phyloP scores from a whole-genome alignment of 1,140 invertebrate genomes.

The Drosophila miranda region DNA sequence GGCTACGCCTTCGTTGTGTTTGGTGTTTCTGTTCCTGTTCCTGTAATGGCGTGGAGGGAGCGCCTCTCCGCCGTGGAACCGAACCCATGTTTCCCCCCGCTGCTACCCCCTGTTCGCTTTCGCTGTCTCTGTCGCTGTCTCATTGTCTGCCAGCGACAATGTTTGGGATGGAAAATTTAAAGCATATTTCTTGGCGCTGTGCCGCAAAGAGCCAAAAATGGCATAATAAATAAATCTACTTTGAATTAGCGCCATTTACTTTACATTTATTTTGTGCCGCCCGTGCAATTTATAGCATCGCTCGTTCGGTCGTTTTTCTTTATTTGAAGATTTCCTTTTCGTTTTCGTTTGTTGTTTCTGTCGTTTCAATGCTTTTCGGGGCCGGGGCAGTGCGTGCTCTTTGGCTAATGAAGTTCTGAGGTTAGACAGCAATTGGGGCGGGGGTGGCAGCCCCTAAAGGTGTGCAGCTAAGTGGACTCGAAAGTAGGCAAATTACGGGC shows the following conservation, averaged over 20 bases:
- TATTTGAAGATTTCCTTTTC: slow-evolving; percentile 23
- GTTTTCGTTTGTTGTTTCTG: slow-evolving; percentile 50
- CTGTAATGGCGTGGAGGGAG: too few relatives aligned
- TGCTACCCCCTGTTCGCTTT: slow-evolving; percentile 13
- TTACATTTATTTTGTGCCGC: slow-evolving; percentile 76
- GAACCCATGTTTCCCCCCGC: background rate
- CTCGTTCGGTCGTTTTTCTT: slow-evolving; percentile 16
- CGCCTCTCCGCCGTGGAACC: too few relatives aligned
- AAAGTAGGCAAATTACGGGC: slow-evolving; percentile 14
- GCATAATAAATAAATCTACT: slow-evolving; percentile 80
- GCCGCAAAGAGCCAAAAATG: slow-evolving; percentile 62
- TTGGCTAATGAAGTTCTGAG: slow-evolving; percentile 79
- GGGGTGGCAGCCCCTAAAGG: slow-evolving; percentile 15
- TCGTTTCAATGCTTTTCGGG: slow-evolving; percentile 29
- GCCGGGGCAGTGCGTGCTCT: slow-evolving; percentile 59
- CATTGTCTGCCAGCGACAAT: slow-evolving; percentile 45
- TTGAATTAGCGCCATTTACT: slow-evolving; percentile 80
- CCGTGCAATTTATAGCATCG: slow-evolving; percentile 66
- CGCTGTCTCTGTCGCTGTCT: slow-evolving; percentile 12
- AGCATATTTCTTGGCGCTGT: slow-evolving; percentile 74
- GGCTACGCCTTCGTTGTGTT: slow-evolving; percentile 50
- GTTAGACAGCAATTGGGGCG: slow-evolving; percentile 41
- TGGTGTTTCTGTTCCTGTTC: slow-evolving; percentile 15
- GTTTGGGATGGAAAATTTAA: slow-evolving; percentile 61
- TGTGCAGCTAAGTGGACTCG: slow-evolving; percentile 45